These are phyloP conservation scores for Agonum fuliginosum DNA, from an alignment of 2,888 invertebrate genomes.

Conservation along the genomic window DNA sequence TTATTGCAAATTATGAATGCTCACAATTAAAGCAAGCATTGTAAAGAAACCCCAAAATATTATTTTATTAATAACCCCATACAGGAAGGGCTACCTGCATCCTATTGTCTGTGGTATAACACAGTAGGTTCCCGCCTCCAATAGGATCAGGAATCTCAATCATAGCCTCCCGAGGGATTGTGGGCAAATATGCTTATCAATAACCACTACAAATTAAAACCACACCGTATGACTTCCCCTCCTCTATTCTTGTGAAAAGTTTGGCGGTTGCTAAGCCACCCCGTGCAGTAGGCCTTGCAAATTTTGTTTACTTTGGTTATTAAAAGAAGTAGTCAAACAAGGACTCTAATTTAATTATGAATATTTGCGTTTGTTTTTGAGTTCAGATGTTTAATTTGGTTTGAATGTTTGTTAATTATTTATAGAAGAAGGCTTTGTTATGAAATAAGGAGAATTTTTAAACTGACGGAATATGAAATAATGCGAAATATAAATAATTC, in stretches of 20 bases:
- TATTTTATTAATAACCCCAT: constrained; percentile 17
- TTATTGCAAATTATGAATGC: too few relatives aligned
- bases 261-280: neutral
- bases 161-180: constrained; percentile 28
- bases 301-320: constrained; percentile 41
- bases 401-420: constrained; percentile 1
- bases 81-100: neutral
- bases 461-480: neutral
- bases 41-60: constrained; percentile 8
- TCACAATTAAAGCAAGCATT: neutral
- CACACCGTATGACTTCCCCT: neutral
- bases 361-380: constrained; percentile 38
- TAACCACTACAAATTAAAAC: constrained; percentile 58
- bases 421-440: neutral
- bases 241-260: neutral
- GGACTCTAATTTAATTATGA: constrained; percentile 30
- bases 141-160: constrained; percentile 22
- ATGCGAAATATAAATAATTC: neutral
- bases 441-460: neutral
- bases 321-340: constrained; percentile 32
- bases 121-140: neutral
- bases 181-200: constrained; percentile 55
- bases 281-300: neutral
- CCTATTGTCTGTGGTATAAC: neutral
- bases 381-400: constrained; percentile 15